Conservation (phyloP, 64 coral and sea anemone genomes). For the Hydrozoanthus tunicans region DNA sequence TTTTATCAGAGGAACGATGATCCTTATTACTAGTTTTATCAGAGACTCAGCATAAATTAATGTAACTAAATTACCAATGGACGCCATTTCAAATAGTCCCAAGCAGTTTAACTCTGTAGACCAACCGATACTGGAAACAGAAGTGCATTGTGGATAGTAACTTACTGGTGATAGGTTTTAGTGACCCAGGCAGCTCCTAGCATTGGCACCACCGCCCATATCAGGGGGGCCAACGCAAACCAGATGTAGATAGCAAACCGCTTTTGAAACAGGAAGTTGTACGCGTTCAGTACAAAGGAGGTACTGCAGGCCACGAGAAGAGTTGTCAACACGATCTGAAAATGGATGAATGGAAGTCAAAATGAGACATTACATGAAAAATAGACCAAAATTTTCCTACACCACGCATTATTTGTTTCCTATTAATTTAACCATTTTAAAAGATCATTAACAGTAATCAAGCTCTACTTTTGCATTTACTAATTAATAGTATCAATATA, state of each 20-base stretch:
- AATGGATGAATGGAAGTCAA: background rate
- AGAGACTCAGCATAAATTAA: too few species aligned
- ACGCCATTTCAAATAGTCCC: too few species aligned
- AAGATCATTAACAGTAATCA: too few species aligned
- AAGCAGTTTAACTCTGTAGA: background rate
- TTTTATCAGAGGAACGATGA: too few species aligned
- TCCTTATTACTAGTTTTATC: too few species aligned
- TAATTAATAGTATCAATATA: too few species aligned
- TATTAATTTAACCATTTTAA: too few species aligned
- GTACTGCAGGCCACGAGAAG: constrained; percentile 85
- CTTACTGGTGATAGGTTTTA: constrained; percentile 75
- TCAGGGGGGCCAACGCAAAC: constrained; percentile 86
- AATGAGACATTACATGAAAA: background rate
- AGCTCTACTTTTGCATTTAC: too few species aligned
- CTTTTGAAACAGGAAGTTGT: constrained; percentile 86
- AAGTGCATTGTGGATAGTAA: background rate
- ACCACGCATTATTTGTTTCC: too few species aligned
- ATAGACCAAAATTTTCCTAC: too few species aligned
- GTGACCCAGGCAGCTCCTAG: constrained; percentile 90
- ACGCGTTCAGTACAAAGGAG: constrained; percentile 90
- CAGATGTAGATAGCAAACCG: constrained; percentile 91
- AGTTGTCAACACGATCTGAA: constrained; percentile 86
- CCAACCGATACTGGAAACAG: too few species aligned
- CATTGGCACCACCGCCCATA: constrained; percentile 87
- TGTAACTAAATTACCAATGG: too few species aligned